A percentile compares a stretch with the other conserved stretches of the same genome.
phyloP scores from a whole-genome alignment of 2,888 invertebrate species.

The Amphipyra berbera region DNA sequence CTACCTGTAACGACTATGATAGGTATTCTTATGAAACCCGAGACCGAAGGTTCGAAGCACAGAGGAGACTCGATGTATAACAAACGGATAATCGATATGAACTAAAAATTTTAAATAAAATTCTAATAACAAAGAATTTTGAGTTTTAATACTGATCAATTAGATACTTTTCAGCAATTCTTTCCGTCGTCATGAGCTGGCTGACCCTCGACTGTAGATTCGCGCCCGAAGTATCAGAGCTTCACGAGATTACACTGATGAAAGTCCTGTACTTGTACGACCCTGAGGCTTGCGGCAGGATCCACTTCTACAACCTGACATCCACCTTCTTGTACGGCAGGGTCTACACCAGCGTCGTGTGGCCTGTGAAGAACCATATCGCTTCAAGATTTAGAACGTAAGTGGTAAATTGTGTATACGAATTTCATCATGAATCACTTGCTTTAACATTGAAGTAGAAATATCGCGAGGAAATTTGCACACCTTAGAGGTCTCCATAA shows the following conservation, averaged over 20 bases:
- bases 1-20: too few relatives aligned
- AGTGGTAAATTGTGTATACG: too few relatives aligned
- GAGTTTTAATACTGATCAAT: neutral
- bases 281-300: conserved; percentile 74
- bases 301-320: conserved; percentile 80
- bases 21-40: too few relatives aligned
- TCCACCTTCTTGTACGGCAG: conserved; percentile 30
- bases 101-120: too few relatives aligned
- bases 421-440: too few relatives aligned
- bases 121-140: neutral
- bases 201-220: conserved; percentile 73
- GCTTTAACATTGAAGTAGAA: too few relatives aligned
- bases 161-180: conserved; percentile 64
- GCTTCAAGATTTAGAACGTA: conserved; percentile 76
- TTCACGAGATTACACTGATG: conserved; percentile 77
- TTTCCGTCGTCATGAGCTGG: conserved; percentile 73
- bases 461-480: too few relatives aligned
- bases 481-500: too few relatives aligned
- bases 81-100: too few relatives aligned
- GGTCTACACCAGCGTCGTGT: conserved; percentile 67
- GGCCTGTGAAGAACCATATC: conserved; percentile 73
- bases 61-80: too few relatives aligned
- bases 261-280: conserved; percentile 83
- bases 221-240: conserved; percentile 66
- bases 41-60: too few relatives aligned